phyloP scores from a whole-genome alignment of 2,113 vertebrate species.

The Myotis lucifugus region DNA sequence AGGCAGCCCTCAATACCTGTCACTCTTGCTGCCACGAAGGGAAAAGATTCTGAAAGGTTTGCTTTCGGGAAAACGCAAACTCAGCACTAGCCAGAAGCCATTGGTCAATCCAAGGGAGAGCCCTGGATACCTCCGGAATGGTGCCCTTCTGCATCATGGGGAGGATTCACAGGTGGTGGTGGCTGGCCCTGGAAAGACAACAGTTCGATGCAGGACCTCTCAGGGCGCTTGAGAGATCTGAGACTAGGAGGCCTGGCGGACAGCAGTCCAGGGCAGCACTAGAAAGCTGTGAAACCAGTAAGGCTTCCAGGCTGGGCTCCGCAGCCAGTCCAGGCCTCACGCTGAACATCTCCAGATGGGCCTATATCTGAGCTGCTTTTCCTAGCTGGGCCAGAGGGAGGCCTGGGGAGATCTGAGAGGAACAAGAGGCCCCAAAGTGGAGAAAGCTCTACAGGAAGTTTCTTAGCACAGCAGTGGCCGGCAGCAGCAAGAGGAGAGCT shows the following conservation, averaged over 20 bases:
- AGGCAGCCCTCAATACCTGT: neutral
- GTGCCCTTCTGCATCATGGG: neutral
- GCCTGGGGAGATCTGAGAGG: neutral
- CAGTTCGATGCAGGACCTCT: neutral
- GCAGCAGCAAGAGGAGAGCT: neutral
- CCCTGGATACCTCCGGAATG: neutral
- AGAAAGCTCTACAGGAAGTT: slow-evolving; percentile 35
- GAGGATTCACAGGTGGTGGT: neutral
- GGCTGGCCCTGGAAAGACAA: neutral
- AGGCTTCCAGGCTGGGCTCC: neutral
- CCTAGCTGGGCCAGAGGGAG: neutral
- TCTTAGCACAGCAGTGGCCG: slow-evolving; percentile 8
- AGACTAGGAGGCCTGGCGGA: neutral
- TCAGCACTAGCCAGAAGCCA: neutral
- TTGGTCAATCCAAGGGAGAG: neutral
- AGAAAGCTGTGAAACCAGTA: neutral
- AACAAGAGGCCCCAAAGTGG: slow-evolving; percentile 17
- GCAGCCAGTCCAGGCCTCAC: neutral
- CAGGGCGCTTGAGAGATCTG: neutral
- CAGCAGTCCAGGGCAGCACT: neutral
- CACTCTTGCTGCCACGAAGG: neutral
- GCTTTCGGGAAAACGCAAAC: neutral
- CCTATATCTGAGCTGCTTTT: slow-evolving; percentile 15
- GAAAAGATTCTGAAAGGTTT: neutral
- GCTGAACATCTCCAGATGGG: slow-evolving; percentile 39